A percentile compares a stretch with the other conserved stretches of the same genome.
Conservation (phyloP, 2,113 vertebrate species). For the Stomatorhinus ivindoensis region DNA sequence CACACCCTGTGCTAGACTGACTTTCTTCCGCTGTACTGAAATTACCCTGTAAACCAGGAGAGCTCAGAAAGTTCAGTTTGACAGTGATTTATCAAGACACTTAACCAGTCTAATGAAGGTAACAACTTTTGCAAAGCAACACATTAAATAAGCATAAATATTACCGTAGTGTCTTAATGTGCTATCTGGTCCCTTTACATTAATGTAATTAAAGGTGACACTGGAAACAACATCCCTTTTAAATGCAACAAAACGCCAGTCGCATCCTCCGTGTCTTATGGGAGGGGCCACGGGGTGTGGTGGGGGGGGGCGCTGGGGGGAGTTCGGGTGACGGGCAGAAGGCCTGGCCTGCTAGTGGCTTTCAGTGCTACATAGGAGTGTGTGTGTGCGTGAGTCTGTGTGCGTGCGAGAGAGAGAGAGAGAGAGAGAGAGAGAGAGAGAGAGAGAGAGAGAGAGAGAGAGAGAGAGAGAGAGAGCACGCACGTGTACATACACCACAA, state of each 20-base stretch:
- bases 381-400: neutral
- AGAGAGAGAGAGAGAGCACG: too few species aligned
- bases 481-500: neutral
- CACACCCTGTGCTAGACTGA: neutral
- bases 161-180: neutral
- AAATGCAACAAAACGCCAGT: neutral
- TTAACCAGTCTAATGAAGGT: neutral
- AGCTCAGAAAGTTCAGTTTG: neutral
- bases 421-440: too few species aligned
- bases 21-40: neutral
- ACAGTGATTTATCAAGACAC: neutral
- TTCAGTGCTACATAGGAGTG: neutral
- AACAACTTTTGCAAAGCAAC: neutral
- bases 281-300: neutral
- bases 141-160: neutral
- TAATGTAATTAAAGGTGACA: neutral
- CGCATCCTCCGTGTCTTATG: neutral
- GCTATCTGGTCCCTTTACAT: neutral
- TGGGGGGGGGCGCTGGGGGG: neutral
- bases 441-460: too few species aligned
- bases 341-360: neutral
- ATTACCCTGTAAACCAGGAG: neutral
- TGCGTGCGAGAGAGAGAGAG: too few species aligned
- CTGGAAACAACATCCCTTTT: neutral
- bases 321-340: neutral